A percentile compares a stretch with the other conserved stretches of the same genome.
These are phyloP conservation scores for Galago senegalensis DNA, from an alignment of 2,797 vertebrate species.

Conservation along the genomic window DNA sequence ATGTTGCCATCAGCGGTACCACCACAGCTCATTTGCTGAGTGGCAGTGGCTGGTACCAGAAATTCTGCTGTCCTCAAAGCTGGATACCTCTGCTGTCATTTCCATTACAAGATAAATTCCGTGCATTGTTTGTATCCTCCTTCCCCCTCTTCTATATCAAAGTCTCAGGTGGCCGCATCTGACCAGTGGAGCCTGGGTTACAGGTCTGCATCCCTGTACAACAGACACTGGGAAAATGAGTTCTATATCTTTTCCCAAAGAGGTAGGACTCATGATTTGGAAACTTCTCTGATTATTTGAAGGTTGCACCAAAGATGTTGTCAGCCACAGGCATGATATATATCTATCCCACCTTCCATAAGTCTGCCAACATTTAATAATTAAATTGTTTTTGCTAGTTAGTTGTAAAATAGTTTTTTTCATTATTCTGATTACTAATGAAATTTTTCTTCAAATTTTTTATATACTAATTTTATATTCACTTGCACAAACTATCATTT, in stretches of 20 bases:
- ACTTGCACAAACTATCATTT: not conserved
- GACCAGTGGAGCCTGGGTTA: not conserved
- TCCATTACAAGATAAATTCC: not conserved
- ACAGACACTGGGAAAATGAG: slow-evolving; percentile 37
- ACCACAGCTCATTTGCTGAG: too few species aligned
- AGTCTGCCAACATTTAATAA: slow-evolving; percentile 1
- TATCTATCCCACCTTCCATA: not conserved
- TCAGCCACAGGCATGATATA: not conserved
- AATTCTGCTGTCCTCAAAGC: not conserved
- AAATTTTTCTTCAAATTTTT: slow-evolving; percentile 16
- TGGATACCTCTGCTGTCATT: not conserved
- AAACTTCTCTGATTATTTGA: slow-evolving; percentile 19
- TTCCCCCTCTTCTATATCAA: not conserved
- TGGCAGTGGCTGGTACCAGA: not conserved
- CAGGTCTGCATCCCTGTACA: not conserved
- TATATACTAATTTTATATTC: not conserved
- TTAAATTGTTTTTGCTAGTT: slow-evolving; percentile 22
- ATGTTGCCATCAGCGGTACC: not conserved
- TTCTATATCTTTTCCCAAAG: slow-evolving; percentile 32
- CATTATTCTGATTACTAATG: slow-evolving; percentile 31
- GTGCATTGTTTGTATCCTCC: not conserved
- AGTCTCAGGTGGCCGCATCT: not conserved
- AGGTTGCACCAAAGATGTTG: not conserved
- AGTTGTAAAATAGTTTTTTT: slow-evolving; percentile 23
- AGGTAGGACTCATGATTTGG: not conserved